Evolutionary conservation across 2,888 invertebrate species (phyloP), one percentile per base, ranked within the genome.

Genomic region (Zygogramma bicolorata): DNA sequence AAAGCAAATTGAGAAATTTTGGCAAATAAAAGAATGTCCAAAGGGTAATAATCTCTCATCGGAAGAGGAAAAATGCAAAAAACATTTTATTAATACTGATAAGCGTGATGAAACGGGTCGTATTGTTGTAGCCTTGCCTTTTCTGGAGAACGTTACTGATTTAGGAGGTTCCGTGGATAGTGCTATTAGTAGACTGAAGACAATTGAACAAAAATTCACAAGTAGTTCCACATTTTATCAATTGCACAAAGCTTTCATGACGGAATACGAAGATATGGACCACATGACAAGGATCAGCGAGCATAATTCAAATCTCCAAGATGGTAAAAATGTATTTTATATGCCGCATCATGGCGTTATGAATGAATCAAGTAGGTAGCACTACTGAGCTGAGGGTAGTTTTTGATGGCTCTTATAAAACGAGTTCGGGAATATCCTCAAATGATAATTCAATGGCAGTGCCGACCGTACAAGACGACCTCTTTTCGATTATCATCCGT

Each of bases 261-360:
- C 46, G 10, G 62, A 68, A 34, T 63, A 69, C 15, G 18, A 53
- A 15, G 27, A 15, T 15, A 10, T 81, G 40, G 73, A 71, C 1
- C 81, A 83, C 67, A 82, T 81, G 81, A 59, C 42, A 8, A 18
- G 40, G 38, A 27, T 31, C 42, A 13, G n/a, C n/a, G 78, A 0
- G 13, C 10, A 31, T n/a, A 38, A 65, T 25, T 34, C n/a, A 57
- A 10, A 53, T 18, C 18, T 40, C 22, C 3, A 40, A 40, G 5
- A n/a, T n/a, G n/a, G 38, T 3, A 18, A 10, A 20, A 34, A 49
- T 31, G 20, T n/a, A 18, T 68, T 40, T 66, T 69, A 73, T 75
- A 69, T 71, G 79, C 75, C 75, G 1, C 71, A 75, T 60, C 77
- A 77, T 38, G 61, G 49, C 2, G 70, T 77, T 25, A 3, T 75